Conservation (phyloP, 2,888 invertebrate species). For the Drosophila cognata region DNA sequence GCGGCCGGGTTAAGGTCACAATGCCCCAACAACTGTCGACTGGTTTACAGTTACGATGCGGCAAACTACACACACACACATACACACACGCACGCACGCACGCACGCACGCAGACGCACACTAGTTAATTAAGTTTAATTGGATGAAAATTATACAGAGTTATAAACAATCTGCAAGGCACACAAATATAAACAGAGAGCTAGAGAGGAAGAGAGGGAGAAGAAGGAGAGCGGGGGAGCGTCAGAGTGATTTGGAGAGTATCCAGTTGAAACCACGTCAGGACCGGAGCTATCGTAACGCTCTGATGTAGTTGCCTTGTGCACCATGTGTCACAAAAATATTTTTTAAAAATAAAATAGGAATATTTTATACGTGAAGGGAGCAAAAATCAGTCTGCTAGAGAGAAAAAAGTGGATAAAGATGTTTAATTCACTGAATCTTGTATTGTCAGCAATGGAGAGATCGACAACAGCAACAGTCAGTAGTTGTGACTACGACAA, state of each 20-base stretch:
- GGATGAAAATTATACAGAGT: constrained; percentile 74
- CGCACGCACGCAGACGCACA: constrained; percentile 5
- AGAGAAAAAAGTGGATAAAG: background rate
- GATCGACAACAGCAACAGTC: too few relatives aligned
- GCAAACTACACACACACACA: constrained; percentile 25
- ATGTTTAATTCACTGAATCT: background rate
- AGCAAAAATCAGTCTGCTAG: background rate
- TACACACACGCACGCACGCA: constrained; percentile 31
- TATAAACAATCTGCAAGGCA: constrained; percentile 25
- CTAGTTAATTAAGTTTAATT: constrained; percentile 81
- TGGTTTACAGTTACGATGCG: constrained; percentile 49
- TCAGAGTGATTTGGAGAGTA: background rate
- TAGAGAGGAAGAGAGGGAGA: background rate
- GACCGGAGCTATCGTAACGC: background rate
- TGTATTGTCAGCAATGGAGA: background rate
- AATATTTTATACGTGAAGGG: background rate
- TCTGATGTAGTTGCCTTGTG: background rate
- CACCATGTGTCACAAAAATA: background rate
- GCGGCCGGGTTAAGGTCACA: constrained; percentile 26
- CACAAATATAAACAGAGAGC: background rate
- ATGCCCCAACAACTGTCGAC: constrained; percentile 11
- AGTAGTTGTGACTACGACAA: background rate
- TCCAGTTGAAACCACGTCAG: background rate
- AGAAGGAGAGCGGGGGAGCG: background rate
- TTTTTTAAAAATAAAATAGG: background rate